Base-by-base conservation (phyloP, 2,797 vertebrate species). In the Diplodus sargus region DNA sequence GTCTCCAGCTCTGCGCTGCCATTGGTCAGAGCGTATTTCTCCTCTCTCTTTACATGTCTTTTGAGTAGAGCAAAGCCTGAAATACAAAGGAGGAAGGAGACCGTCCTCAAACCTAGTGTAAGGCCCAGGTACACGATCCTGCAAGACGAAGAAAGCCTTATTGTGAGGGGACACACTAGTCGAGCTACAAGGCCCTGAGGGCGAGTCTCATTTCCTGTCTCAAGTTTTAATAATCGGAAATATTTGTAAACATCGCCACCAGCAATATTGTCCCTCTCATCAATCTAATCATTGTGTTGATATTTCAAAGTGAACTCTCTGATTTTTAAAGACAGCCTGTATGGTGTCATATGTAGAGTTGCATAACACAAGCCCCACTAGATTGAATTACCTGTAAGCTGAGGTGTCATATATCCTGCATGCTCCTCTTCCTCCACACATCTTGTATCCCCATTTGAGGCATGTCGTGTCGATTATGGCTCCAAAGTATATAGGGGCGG, bases 401-500 rank as follows among this genome's bases (percentile, higher is more conserved):
- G 79, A 84, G 0, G 95, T 96, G 85, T 98, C 91, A 0, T 99
- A 99, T 39, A 97, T 90, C 20, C 97, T 93, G 78, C 98, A 99
- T 5, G 96, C 94, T n/a, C 97, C 98, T 93, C 83, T 91, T 52
- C 92, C 94, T 7, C 97, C 97, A 75, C 96, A 97, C 39, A 22
- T 90, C 78, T 94, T 97, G 72, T 91, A 90, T 12, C 96, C 96
- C 98, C 98, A 99, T 87, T 96, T 98, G 80, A 99, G 89, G 86
- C 97, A 99, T 2, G 97, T 95, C 74, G 88, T 90, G 54, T 99
- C 97, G 53, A 99, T 97, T 76, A 98, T 82, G 58, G 96, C 96
- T 59, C 98, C 98, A 80, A 97, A 99, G 86, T 98, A 99, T 85
- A 99, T 96, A 1, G 98, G 98, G 9, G 96, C 95, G 43, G 97